phyloP scores from a whole-genome alignment of 53 echinoderm and acorn worm species.

The Holothuria scabra region DNA sequence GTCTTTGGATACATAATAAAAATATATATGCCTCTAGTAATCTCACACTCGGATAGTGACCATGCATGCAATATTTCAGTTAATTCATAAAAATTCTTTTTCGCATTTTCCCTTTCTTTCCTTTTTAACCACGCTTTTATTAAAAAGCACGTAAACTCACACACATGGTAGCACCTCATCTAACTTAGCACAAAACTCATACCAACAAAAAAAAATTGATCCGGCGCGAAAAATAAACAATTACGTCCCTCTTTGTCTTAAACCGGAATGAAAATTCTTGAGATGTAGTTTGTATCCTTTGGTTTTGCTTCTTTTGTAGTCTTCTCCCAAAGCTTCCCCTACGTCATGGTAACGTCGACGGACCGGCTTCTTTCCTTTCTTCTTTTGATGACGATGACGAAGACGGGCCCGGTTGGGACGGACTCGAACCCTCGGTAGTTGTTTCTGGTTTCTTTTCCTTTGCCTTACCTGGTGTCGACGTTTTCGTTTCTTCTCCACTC shows the following conservation, averaged over 20 bases:
- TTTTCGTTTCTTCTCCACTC: constrained; percentile 36
- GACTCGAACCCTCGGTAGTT: neutral
- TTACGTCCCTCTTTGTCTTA: too few relatives aligned
- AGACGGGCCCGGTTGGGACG: neutral
- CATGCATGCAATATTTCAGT: too few relatives aligned
- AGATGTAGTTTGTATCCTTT: constrained; percentile 42
- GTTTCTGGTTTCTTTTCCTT: neutral
- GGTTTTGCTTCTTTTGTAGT: constrained; percentile 12
- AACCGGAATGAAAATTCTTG: constrained; percentile 46
- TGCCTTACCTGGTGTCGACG: neutral
- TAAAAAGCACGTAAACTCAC: neutral
- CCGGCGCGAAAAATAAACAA: too few relatives aligned
- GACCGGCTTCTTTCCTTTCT: constrained; percentile 1
- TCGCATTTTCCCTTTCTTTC: too few relatives aligned
- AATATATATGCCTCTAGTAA: too few relatives aligned
- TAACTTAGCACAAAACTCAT: too few relatives aligned
- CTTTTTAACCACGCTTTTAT: too few relatives aligned
- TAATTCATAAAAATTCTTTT: too few relatives aligned
- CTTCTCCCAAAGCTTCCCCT: neutral
- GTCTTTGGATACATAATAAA: too few relatives aligned
- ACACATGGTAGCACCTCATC: constrained; percentile 25
- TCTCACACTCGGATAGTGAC: too few relatives aligned
- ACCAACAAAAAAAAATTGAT: too few relatives aligned
- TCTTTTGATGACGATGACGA: constrained; percentile 1
- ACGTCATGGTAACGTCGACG: constrained; percentile 37